phyloP scores from a whole-genome alignment of 2,113 vertebrate species.

The Actenoides hombroni region DNA sequence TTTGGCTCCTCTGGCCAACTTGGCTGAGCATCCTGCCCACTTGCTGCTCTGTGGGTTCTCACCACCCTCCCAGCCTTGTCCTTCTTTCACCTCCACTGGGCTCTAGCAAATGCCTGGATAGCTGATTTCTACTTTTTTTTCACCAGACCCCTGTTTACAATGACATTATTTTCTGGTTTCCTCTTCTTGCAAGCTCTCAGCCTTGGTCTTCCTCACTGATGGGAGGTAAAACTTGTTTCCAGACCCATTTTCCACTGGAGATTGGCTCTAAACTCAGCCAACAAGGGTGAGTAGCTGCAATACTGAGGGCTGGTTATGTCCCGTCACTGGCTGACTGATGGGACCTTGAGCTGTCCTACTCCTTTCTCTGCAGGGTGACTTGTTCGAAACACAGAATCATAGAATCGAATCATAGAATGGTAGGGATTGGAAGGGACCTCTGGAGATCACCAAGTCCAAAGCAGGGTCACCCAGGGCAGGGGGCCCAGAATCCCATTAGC shows the following conservation, averaged over 20 bases:
- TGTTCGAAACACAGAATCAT: no score
- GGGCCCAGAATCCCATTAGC: no score
- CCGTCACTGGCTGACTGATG: background rate
- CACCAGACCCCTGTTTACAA: background rate
- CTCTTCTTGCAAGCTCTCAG: background rate
- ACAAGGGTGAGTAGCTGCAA: background rate
- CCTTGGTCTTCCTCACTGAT: background rate
- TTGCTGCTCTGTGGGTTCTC: background rate
- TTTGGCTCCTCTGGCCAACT: accelerated
- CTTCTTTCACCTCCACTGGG: background rate
- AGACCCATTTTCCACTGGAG: background rate
- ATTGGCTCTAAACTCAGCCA: background rate
- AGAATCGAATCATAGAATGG: no score
- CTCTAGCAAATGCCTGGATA: background rate
- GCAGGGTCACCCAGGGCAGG: no score
- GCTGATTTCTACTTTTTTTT: background rate
- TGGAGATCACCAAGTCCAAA: no score
- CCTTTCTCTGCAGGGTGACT: background rate
- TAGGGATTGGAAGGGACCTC: no score
- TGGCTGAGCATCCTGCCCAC: accelerated
- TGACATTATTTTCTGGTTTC: background rate
- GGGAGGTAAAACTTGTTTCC: background rate
- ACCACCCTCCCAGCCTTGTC: background rate
- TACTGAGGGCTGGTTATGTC: background rate
- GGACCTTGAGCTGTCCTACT: background rate